These are phyloP conservation scores for Chamaea fasciata DNA, from an alignment of 2,113 vertebrate genomes.

Conservation along the genomic window DNA sequence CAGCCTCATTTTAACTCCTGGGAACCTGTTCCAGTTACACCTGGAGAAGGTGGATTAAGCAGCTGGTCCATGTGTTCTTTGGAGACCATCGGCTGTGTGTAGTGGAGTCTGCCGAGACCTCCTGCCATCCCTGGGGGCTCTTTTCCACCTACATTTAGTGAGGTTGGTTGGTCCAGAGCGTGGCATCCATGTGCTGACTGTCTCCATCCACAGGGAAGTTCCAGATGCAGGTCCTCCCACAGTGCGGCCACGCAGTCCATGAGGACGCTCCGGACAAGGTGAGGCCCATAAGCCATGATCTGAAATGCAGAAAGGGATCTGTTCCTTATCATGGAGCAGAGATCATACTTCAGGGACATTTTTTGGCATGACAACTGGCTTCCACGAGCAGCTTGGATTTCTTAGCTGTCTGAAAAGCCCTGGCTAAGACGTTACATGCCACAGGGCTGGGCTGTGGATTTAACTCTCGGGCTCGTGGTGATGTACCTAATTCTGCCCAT, in stretches of 20 bases:
- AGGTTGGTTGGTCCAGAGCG: not conserved
- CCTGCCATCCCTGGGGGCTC: not conserved
- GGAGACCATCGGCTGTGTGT: not conserved
- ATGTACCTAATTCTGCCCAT: not conserved
- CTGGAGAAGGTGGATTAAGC: not conserved
- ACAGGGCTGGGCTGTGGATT: not conserved
- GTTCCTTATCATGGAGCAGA: not conserved
- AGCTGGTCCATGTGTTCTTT: not conserved
- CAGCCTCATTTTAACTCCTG: not conserved
- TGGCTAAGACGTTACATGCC: not conserved
- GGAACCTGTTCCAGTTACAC: not conserved
- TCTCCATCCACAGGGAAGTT: conserved; percentile 85
- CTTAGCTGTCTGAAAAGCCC: not conserved
- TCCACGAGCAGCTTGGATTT: not conserved
- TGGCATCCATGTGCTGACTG: not conserved
- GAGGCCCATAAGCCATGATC: not conserved
- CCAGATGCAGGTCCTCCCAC: conserved; percentile 97
- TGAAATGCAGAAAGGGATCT: not conserved
- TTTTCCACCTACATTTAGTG: not conserved
- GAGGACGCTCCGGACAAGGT: conserved; percentile 98
- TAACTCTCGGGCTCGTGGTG: not conserved
- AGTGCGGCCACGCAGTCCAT: conserved; percentile 98
- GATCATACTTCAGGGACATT: not conserved
- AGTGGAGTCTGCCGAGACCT: not conserved
- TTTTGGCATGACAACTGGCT: not conserved